Conservation (phyloP, 2,113 vertebrate genomes). For the Silurus asotus region DNA sequence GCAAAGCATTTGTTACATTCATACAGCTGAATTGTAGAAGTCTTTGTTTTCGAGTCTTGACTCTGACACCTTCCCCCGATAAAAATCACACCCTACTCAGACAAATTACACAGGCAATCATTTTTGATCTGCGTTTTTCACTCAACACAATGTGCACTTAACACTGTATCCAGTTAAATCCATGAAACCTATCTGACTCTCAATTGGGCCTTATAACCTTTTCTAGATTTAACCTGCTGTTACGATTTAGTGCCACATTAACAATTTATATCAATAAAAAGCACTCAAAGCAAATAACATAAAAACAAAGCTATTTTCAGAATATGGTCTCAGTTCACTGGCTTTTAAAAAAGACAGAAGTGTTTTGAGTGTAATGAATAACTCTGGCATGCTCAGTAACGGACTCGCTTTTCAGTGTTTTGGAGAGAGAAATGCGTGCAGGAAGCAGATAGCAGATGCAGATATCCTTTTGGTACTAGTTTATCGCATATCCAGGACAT, state of each 20-base stretch:
- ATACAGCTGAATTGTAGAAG: background rate
- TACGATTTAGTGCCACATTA: background rate
- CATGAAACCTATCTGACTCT: background rate
- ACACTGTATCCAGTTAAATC: background rate
- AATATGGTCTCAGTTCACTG: background rate
- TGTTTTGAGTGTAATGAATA: slow-evolving; percentile 11
- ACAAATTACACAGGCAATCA: slow-evolving; percentile 9
- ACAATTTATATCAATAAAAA: background rate
- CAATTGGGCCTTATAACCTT: background rate
- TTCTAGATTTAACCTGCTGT: background rate
- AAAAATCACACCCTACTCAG: slow-evolving; percentile 11
- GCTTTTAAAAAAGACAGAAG: slow-evolving; percentile 1
- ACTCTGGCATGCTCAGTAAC: slow-evolving; percentile 8
- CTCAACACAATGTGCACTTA: slow-evolving; percentile 5
- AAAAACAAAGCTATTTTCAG: background rate
- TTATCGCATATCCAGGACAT: background rate
- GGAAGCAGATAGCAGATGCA: slow-evolving; percentile 9
- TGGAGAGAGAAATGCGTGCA: background rate
- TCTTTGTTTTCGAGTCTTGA: background rate
- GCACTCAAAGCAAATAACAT: background rate
- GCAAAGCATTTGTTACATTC: background rate
- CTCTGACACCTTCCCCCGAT: background rate
- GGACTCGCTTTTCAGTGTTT: background rate
- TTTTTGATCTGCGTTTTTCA: slow-evolving; percentile 2
- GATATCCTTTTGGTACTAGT: background rate